Evolutionary conservation across 2,888 invertebrate genomes (phyloP), one percentile per base, ranked within the genome.

Genomic region (Dascillus cervinus): DNA sequence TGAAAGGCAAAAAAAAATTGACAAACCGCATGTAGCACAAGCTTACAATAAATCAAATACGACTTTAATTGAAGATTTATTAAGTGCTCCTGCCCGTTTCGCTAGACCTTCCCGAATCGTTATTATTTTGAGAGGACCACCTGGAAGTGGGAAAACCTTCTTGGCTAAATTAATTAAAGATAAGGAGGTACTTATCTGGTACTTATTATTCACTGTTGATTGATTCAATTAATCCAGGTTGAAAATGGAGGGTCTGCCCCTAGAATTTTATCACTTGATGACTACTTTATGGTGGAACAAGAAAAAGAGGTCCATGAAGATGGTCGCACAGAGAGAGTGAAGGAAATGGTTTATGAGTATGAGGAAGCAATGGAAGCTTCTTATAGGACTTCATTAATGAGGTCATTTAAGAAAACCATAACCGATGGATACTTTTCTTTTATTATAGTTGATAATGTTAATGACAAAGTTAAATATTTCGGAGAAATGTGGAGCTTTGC

Each of bases 131-230:
- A 71, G 96, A 60, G 96, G 96, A 3, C 82, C 88, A 9, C 94
- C 96, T 0, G 96, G 96, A 5, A 86, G 92, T 62, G 96, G 96
- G 19, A 96, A 96, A 67, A 88, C 91, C 4, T 85, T 83, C 63
- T 72, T 90, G 38, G 88, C 91, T 0, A 89, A 87, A 66, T 66
- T 90, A 37, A 88, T 92, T 45, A 88, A 92, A 59, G 81, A 81
- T 36, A 75, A 73, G 55, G 82, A 82, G 71, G 79, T 78, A n/a
- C n/a, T n/a, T n/a, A n/a, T n/a, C n/a, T n/a, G n/a, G n/a, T n/a
- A n/a, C n/a, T n/a, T n/a, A n/a, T n/a, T n/a, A n/a, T n/a, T n/a
- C n/a, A n/a, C 22, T 26, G 19, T n/a, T 10, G 13, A 25, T 29
- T 22, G 15, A 22, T 19, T 13, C 35, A 11, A 26, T 41, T 26